phyloP scores from a whole-genome alignment of 35 echinoderm and acorn worm genomes.

The Apostichopus japonicus region DNA sequence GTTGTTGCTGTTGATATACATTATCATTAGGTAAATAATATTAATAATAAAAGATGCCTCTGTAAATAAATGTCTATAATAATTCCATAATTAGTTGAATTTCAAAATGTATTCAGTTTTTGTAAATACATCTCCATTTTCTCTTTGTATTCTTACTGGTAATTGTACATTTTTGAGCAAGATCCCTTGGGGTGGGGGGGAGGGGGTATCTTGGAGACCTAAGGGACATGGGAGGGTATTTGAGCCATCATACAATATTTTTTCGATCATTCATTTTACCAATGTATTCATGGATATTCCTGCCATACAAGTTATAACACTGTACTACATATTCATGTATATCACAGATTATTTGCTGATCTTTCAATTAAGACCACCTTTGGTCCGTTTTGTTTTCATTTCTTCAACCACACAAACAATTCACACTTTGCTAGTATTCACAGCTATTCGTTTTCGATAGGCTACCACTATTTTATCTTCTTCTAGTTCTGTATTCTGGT shows the following conservation, averaged over 20 bases:
- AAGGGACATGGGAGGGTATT: background rate
- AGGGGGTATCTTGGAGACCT: background rate
- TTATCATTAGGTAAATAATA: too few relatives aligned
- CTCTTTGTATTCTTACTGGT: background rate
- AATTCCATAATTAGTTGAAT: background rate
- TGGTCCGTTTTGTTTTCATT: background rate
- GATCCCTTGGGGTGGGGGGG: background rate
- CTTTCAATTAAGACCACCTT: background rate
- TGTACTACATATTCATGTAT: conserved; percentile 7
- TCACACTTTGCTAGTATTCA: conserved; percentile 19
- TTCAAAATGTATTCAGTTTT: background rate
- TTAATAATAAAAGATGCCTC: too few relatives aligned
- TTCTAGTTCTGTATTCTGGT: background rate
- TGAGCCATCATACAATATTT: background rate
- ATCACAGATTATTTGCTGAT: background rate
- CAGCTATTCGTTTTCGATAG: background rate
- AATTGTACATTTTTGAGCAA: background rate
- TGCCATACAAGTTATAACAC: background rate
- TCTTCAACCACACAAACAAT: conserved; percentile 1
- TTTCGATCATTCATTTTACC: background rate
- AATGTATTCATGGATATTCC: background rate
- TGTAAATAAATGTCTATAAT: conserved; percentile 4
- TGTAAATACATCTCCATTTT: conserved; percentile 5
- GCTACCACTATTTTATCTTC: background rate
- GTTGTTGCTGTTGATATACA: too few relatives aligned